Evolutionary conservation across 2,888 invertebrate species (phyloP), one percentile per base, ranked within the genome.

Genomic region (Volucella zonaria): DNA sequence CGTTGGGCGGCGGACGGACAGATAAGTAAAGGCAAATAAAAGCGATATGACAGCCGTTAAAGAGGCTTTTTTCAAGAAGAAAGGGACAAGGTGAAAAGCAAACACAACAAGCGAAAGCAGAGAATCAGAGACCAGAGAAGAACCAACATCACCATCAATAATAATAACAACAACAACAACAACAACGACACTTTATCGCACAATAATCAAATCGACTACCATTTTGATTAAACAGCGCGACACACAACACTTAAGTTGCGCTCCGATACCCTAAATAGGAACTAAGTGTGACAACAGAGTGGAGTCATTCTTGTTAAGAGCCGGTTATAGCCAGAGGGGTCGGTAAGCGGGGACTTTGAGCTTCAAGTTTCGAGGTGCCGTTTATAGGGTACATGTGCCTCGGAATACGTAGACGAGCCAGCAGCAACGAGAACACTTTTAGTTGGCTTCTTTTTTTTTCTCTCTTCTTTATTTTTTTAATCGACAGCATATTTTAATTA

Each of bases 171-270:
- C 8, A 58, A 15, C 45, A 67, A 51, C 38, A 56, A 49, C 15
- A 51, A 49, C 15, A 47, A 52, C 43, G 45, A 64, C 52, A 49
- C 51, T 78, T 73, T 68, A 82, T 82, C 71, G 82, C 82, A 82
- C 73, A 82, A 67, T 82, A 82, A 82, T 82, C 82, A 78, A 73
- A 67, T 78, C 78, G 67, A 78, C 67, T 61, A 62, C 56, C 56
- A 68, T 82, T 82, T 78, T 82, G 78, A 82, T 78, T 82, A 78
- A 78, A 82, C 73, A 82, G 78, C 73, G 73, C 77, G 82, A 73
- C 82, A 82, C 73, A 82, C 71, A 82, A 71, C 59, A 82, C 73
- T 73, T 66, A 54, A 67, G 42, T 61, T 47, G 58, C 54, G 73
- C 68, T 58, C 58, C 49, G 75, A 80, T 80, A 80, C 68, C 80